Evolutionary conservation across 2,888 invertebrate genomes (phyloP).

Genomic region (Stramonita haemastoma): DNA sequence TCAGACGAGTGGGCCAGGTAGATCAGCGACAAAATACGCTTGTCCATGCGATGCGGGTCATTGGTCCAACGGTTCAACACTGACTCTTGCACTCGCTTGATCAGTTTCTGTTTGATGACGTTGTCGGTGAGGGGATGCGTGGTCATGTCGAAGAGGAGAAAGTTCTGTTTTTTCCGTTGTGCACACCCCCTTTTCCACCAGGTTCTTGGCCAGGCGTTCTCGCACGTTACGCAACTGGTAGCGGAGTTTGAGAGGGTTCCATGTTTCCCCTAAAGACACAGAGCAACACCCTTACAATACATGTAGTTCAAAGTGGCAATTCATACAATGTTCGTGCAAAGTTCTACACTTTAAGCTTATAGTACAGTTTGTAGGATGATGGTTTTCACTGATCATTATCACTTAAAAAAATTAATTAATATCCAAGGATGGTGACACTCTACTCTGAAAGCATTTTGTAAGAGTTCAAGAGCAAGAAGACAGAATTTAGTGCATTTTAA

Average conservation of each 20-base stretch:
- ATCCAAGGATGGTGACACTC: no score
- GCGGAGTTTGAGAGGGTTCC: slow-evolving; percentile 98
- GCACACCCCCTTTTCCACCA: slow-evolving; percentile 96
- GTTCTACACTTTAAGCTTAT: no score
- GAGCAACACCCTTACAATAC: neutral
- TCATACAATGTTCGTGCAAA: no score
- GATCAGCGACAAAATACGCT: slow-evolving; percentile 93
- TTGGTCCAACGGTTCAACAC: slow-evolving; percentile 96
- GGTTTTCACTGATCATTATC: no score
- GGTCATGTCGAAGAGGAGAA: slow-evolving; percentile 99
- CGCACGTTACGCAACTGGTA: slow-evolving; percentile 99
- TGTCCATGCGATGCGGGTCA: slow-evolving; percentile 98
- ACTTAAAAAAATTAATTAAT: no score
- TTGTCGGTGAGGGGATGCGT: slow-evolving; percentile 99
- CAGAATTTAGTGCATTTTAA: no score
- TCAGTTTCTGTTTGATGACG: slow-evolving; percentile 94
- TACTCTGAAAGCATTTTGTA: no score
- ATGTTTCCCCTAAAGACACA: slow-evolving; percentile 90
- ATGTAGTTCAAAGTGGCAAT: no score
- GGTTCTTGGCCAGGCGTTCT: slow-evolving; percentile 98
- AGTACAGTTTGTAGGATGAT: no score
- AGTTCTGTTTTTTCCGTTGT: slow-evolving; percentile 99
- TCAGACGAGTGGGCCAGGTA: slow-evolving; percentile 98
- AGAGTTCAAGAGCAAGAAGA: no score
- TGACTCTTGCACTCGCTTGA: slow-evolving; percentile 96